phyloP scores from a whole-genome alignment of 2,888 invertebrate genomes.

The Hyposoter dolosus region DNA sequence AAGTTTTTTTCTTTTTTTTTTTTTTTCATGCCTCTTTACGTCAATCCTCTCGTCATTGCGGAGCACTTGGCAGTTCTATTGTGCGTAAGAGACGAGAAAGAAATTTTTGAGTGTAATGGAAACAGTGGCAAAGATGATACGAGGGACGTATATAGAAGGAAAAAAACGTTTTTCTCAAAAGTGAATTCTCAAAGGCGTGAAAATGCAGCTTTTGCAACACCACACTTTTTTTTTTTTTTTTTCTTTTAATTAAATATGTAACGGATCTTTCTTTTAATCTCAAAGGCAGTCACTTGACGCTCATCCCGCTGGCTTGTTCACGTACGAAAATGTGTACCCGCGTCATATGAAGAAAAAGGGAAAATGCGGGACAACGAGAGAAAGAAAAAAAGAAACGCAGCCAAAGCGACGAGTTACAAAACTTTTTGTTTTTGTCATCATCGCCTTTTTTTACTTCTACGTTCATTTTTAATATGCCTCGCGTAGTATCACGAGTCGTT shows the following conservation, averaged over 20 bases:
- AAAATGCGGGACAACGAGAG: neutral
- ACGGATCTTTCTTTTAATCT: conserved; percentile 36
- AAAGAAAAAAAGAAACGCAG: neutral
- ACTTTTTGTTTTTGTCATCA: conserved; percentile 37
- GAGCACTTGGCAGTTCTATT: conserved; percentile 6
- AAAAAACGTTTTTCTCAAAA: conserved; percentile 5
- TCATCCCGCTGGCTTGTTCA: conserved; percentile 22
- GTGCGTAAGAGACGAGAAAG: conserved; percentile 52
- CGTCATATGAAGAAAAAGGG: conserved; percentile 2
- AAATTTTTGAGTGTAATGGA: conserved; percentile 65
- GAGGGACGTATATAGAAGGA: neutral
- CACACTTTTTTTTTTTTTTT: conserved; percentile 16
- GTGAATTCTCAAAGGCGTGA: conserved; percentile 40
- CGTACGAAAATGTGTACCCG: conserved; percentile 7
- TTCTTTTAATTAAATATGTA: conserved; percentile 9
- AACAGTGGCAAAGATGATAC: conserved; percentile 30
- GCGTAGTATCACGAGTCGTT: conserved; percentile 59
- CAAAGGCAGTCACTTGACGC: conserved; percentile 32
- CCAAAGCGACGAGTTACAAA: conserved; percentile 20
- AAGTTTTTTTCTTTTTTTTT: conserved; percentile 1
- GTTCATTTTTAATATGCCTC: conserved; percentile 48
- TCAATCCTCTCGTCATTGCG: conserved; percentile 44
- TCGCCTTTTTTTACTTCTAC: conserved; percentile 36
- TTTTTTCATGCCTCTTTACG: conserved; percentile 16
- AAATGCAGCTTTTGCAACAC: conserved; percentile 25